Conservation (phyloP, 2,888 invertebrate species). For the Ischnus inquisitorius region DNA sequence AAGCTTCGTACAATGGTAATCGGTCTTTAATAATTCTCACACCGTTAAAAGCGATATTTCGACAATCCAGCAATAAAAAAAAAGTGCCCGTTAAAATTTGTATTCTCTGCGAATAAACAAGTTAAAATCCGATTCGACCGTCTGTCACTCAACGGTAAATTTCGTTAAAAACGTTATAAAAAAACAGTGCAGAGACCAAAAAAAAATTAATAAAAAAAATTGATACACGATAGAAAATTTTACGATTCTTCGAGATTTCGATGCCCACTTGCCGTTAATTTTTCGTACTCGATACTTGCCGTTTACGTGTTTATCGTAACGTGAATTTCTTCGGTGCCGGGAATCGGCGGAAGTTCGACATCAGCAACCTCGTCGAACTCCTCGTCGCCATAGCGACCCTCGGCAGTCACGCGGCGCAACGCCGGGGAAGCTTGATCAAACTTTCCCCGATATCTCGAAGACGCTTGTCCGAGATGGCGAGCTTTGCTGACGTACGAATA, state of each 20-base stretch:
- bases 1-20: background rate
- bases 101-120: background rate
- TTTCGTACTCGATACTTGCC: background rate
- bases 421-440: slow-evolving; percentile 65
- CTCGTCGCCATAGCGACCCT: slow-evolving; percentile 68
- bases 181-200: background rate
- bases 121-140: background rate
- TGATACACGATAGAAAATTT: slow-evolving; percentile 6
- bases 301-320: slow-evolving; percentile 16
- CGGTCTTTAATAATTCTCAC: slow-evolving; percentile 7
- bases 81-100: background rate
- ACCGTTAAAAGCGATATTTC: background rate
- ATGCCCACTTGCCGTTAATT: background rate
- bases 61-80: background rate
- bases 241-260: background rate
- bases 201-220: background rate
- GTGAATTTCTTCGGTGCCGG: slow-evolving; percentile 35
- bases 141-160: background rate
- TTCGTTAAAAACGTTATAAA: slow-evolving; percentile 8
- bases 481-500: slow-evolving; percentile 87
- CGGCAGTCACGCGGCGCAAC: slow-evolving; percentile 15
- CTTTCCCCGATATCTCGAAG: slow-evolving; percentile 71
- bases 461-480: slow-evolving; percentile 76
- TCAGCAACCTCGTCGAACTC: slow-evolving; percentile 70
- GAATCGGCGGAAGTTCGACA: slow-evolving; percentile 34